phyloP scores from a whole-genome alignment of 2,113 vertebrate species.

The Aleadryas rufinucha region DNA sequence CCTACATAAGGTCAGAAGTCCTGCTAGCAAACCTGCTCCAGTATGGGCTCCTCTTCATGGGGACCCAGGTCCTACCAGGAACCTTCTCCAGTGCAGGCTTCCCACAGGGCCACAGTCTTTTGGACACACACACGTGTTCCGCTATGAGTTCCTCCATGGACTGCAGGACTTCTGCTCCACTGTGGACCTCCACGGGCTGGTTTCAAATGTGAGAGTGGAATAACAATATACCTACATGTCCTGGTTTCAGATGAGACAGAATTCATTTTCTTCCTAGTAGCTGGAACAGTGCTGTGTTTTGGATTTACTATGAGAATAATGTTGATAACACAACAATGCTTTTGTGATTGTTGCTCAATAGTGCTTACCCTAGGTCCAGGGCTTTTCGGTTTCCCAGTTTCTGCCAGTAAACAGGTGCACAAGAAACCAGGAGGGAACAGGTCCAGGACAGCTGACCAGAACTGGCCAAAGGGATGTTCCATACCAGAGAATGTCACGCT shows the following conservation, averaged over 20 bases:
- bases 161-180: background rate
- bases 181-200: background rate
- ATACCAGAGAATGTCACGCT: fast-evolving
- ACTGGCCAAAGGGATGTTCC: background rate
- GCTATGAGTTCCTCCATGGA: background rate
- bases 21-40: background rate
- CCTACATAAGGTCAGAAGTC: background rate
- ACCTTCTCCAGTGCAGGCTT: fast-evolving
- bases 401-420: background rate
- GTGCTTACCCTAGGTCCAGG: background rate
- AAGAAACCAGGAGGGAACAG: background rate
- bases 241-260: background rate
- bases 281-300: background rate
- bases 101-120: background rate
- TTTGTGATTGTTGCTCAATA: background rate
- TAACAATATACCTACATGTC: background rate
- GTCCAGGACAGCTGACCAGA: background rate
- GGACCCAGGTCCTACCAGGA: background rate
- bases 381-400: background rate
- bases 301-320: background rate
- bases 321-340: background rate
- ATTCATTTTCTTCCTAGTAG: background rate
- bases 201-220: background rate
- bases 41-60: background rate
- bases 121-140: background rate